A percentile compares a stretch with the other conserved stretches of the same genome.
Conservation (phyloP, 1,140 invertebrate species). For the Ectropis grisescens region DNA sequence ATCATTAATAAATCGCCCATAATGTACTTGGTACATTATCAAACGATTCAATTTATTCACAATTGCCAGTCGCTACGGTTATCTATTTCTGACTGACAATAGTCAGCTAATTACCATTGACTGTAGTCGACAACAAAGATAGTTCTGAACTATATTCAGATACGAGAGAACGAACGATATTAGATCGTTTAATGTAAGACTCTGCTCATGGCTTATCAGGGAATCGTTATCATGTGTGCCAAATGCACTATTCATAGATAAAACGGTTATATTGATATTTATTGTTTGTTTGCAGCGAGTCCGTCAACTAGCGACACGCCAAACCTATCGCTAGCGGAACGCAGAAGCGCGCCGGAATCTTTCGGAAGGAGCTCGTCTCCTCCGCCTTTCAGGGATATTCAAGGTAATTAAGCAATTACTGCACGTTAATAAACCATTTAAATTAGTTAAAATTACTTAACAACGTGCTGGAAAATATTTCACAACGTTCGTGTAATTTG, state of each 20-base stretch:
- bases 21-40: background rate
- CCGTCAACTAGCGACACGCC: conserved; percentile 32
- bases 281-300: conserved; percentile 35
- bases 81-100: no score
- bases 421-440: no score
- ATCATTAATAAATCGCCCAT: background rate
- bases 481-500: conserved; percentile 4
- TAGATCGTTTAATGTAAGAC: conserved; percentile 17
- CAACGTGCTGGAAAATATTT: no score
- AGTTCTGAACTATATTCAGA: conserved; percentile 3
- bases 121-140: no score
- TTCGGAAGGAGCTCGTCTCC: conserved; percentile 32
- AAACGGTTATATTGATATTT: conserved; percentile 22
- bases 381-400: conserved; percentile 38
- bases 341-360: conserved; percentile 27
- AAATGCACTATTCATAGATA: conserved; percentile 50
- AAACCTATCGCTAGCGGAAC: conserved; percentile 24
- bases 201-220: conserved; percentile 31
- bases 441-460: no score
- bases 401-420: conserved; percentile 42
- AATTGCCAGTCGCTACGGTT: no score
- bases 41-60: no score
- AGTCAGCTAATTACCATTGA: no score
- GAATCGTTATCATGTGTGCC: conserved; percentile 40
- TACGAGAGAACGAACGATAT: background rate